Conservation (phyloP, 2,888 invertebrate species). For the Spodoptera picta region DNA sequence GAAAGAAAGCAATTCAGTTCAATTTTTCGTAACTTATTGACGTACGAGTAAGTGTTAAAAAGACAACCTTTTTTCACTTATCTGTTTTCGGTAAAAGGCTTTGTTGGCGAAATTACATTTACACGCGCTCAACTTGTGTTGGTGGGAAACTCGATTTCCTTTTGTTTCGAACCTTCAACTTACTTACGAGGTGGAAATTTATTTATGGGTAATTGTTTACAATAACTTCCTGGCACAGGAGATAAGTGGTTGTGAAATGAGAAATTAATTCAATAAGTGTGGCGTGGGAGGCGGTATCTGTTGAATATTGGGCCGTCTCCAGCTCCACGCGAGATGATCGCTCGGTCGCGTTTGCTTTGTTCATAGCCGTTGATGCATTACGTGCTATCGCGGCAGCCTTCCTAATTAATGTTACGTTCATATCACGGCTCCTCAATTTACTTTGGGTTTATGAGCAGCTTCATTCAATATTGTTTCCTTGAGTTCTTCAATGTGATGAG, state of each 20-base stretch:
- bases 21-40: conserved; percentile 32
- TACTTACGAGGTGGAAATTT: conserved; percentile 56
- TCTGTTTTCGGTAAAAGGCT: conserved; percentile 50
- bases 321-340: conserved; percentile 24
- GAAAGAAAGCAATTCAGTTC: conserved; percentile 15
- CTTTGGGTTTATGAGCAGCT: conserved; percentile 5
- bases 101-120: conserved; percentile 53
- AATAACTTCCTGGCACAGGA: conserved; percentile 59
- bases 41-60: conserved; percentile 26
- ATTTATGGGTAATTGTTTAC: conserved; percentile 63
- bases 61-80: conserved; percentile 51
- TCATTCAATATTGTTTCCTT: not conserved
- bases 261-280: conserved; percentile 65
- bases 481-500: not conserved
- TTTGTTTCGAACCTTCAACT: conserved; percentile 54
- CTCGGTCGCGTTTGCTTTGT: conserved; percentile 26
- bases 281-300: conserved; percentile 39
- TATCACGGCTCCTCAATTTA: conserved; percentile 22
- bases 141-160: conserved; percentile 52
- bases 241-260: conserved; percentile 59
- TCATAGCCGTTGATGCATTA: conserved; percentile 40
- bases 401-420: conserved; percentile 35
- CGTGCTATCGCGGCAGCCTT: conserved; percentile 16
- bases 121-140: conserved; percentile 53
- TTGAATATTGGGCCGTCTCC: conserved; percentile 41